phyloP scores from a whole-genome alignment of 2,888 invertebrate genomes.

The Junonia oenone region DNA sequence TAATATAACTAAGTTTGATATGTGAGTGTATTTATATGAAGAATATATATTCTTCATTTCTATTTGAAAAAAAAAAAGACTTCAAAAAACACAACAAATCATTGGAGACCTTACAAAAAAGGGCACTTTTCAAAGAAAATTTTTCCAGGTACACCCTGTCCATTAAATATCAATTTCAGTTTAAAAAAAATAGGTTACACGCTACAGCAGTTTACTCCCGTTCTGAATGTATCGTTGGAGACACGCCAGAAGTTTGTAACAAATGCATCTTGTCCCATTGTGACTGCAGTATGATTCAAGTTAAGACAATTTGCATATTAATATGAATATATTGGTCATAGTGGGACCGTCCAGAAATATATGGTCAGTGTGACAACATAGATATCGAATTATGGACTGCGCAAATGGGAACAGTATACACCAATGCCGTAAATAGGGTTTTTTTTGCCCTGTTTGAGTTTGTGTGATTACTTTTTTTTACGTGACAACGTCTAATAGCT shows the following conservation, averaged over 20 bases:
- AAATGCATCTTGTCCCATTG: constrained; percentile 23
- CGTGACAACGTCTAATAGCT: no score
- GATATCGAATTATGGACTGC: no score
- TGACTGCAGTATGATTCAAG: constrained; percentile 12
- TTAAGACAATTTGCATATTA: constrained; percentile 1
- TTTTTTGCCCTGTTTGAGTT: no score
- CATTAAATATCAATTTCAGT: not conserved
- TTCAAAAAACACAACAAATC: not conserved
- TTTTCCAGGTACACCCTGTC: not conserved
- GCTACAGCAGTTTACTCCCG: not conserved
- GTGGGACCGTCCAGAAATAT: not conserved
- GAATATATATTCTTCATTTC: no score
- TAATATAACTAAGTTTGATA: no score
- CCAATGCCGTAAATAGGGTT: no score
- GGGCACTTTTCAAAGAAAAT: not conserved
- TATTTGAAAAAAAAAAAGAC: no score
- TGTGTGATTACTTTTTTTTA: no score
- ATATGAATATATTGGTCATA: not conserved
- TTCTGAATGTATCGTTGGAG: constrained; percentile 13
- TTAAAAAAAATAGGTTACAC: not conserved
- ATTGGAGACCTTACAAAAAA: not conserved
- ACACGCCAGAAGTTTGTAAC: constrained; percentile 14
- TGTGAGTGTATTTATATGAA: no score
- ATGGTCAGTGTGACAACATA: no score
- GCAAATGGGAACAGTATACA: no score